A percentile compares a stretch with the other conserved stretches of the same genome.
These are phyloP conservation scores for Terrapene triunguis DNA, from an alignment of 2,113 vertebrate species.

Conservation along the genomic window DNA sequence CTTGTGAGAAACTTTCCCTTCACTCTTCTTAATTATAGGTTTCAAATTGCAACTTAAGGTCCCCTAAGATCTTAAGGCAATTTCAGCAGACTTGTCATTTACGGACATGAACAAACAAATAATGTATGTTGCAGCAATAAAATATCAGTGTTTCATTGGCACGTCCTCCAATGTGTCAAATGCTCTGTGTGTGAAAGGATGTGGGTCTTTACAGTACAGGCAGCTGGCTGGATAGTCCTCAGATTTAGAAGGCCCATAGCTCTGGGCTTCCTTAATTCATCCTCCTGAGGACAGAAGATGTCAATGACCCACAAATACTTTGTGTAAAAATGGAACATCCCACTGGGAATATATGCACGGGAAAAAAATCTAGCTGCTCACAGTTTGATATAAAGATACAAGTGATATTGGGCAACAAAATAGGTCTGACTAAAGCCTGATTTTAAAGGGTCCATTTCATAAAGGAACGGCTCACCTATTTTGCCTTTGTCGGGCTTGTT, in stretches of 20 bases:
- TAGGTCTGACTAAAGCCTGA: neutral
- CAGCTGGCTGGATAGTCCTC: constrained; percentile 18
- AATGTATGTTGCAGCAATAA: constrained; percentile 24
- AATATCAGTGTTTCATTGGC: constrained; percentile 21
- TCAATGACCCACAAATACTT: neutral
- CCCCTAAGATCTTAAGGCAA: constrained; percentile 25
- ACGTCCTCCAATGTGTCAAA: constrained; percentile 21
- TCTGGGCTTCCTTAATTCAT: constrained; percentile 35
- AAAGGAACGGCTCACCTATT: neutral
- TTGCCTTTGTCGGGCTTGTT: neutral
- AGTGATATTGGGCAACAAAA: constrained; percentile 24
- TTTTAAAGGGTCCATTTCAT: neutral
- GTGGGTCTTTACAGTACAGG: constrained; percentile 2
- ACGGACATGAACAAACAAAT: constrained; percentile 26
- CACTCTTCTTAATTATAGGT: constrained; percentile 46
- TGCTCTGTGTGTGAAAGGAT: neutral
- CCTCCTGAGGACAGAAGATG: constrained; percentile 7
- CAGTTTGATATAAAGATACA: constrained; percentile 27
- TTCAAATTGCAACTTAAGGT: neutral
- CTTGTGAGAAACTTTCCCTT: constrained; percentile 21
- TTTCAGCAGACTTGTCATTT: constrained; percentile 1
- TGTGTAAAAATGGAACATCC: constrained; percentile 16
- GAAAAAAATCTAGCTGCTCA: neutral
- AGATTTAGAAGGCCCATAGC: constrained; percentile 35
- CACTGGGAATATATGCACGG: neutral